Evolutionary conservation across 64 coral and sea anemone genomes (phyloP).

Genomic region (Hydrozoanthus tunicans): DNA sequence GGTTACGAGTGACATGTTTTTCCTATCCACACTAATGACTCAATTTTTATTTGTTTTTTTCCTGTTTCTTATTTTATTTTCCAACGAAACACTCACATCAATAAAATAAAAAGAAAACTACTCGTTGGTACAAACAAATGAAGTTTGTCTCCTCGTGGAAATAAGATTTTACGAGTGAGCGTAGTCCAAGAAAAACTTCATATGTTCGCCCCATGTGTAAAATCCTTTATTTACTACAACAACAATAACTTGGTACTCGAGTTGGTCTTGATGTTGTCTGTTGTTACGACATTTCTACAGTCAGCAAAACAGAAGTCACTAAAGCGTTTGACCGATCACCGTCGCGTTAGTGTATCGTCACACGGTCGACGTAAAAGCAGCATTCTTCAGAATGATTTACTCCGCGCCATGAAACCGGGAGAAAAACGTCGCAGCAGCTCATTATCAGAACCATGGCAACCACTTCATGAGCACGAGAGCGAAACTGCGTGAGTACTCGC

Average conservation of each 20-base stretch:
- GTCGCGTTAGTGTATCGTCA: conserved; percentile 33
- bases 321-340: conserved; percentile 18
- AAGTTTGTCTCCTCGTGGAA: too few species aligned
- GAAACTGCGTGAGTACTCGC: background rate
- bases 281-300: background rate
- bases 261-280: background rate
- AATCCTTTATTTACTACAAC: background rate
- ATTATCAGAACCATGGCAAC: conserved; percentile 17
- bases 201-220: too few species aligned
- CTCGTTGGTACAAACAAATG: too few species aligned
- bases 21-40: too few species aligned
- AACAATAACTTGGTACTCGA: background rate
- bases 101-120: too few species aligned
- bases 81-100: too few species aligned
- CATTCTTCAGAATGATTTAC: conserved; percentile 11
- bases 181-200: too few species aligned
- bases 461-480: conserved; percentile 19
- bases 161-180: too few species aligned
- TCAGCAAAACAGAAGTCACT: conserved; percentile 7
- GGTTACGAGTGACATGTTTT: too few species aligned
- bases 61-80: too few species aligned
- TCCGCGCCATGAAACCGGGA: background rate
- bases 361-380: conserved; percentile 52
- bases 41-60: too few species aligned
- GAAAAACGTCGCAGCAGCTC: conserved; percentile 32